phyloP scores from a whole-genome alignment of 2,113 vertebrate genomes.

The Notechis scutatus region DNA sequence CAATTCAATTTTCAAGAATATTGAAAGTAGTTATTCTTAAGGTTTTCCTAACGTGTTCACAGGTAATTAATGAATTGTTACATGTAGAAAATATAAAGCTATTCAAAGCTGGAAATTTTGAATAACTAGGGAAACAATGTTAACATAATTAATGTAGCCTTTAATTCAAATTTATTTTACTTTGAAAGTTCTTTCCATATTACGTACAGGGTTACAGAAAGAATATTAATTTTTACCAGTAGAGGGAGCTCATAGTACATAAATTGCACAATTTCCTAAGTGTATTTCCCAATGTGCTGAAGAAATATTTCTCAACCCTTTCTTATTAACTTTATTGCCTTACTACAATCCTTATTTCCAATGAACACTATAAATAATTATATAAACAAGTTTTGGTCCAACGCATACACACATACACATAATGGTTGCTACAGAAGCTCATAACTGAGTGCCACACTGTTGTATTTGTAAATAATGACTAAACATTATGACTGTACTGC shows the following conservation, averaged over 20 bases:
- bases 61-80: not conserved
- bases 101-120: not conserved
- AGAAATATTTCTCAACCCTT: not conserved
- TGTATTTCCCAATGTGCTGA: not conserved
- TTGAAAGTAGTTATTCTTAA: not conserved
- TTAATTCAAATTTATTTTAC: not conserved
- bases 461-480: not conserved
- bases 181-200: not conserved
- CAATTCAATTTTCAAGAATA: not conserved
- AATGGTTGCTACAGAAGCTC: not conserved
- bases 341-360: not conserved
- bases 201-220: not conserved
- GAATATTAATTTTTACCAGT: not conserved
- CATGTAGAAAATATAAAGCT: not conserved
- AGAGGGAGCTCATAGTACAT: slow-evolving; percentile 5
- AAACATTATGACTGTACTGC: not conserved
- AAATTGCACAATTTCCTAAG: not conserved
- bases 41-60: not conserved
- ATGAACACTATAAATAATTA: not conserved
- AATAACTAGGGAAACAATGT: not conserved
- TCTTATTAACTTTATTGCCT: not conserved
- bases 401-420: not conserved
- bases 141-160: not conserved
- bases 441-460: not conserved
- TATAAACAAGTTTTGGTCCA: not conserved